Evolutionary conservation across 2,888 invertebrate genomes (phyloP).

Genomic region (Drosophila subquinaria): DNA sequence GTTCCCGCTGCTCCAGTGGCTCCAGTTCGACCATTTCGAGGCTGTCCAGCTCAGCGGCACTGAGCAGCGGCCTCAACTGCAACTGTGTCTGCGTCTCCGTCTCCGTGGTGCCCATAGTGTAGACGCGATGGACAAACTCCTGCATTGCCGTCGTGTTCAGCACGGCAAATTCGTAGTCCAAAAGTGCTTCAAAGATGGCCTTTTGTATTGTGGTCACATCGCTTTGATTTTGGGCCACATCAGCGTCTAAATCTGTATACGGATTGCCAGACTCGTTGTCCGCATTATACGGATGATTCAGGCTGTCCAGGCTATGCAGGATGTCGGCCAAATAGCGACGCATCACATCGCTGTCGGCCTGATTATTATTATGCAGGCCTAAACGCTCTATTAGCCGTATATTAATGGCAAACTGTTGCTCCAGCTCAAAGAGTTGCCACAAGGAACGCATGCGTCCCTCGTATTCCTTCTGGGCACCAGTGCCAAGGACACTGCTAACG

Average conservation of each 20-base stretch:
- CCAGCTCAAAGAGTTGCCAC: constrained; percentile 80
- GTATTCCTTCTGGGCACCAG: constrained; percentile 73
- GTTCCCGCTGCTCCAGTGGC: constrained; percentile 38
- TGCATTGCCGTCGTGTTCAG: constrained; percentile 81
- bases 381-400: constrained; percentile 67
- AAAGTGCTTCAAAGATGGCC: constrained; percentile 33
- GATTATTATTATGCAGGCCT: constrained; percentile 60
- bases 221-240: constrained; percentile 2
- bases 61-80: constrained; percentile 61
- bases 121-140: constrained; percentile 72
- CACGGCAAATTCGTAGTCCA: constrained; percentile 58
- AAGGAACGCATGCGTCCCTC: constrained; percentile 74
- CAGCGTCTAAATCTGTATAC: background rate
- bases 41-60: constrained; percentile 57
- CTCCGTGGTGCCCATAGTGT: constrained; percentile 67
- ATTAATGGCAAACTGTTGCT: constrained; percentile 75
- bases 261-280: background rate
- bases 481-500: constrained; percentile 62
- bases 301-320: constrained; percentile 41
- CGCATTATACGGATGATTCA: constrained; percentile 3
- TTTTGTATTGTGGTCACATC: constrained; percentile 40
- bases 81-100: constrained; percentile 51
- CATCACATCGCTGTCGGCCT: constrained; percentile 51
- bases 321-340: constrained; percentile 49
- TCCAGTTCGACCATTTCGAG: constrained; percentile 33